A percentile compares a stretch with the other conserved stretches of the same genome.
Conservation (phyloP, 2,888 invertebrate genomes). For the Pachydiplax longipennis region DNA sequence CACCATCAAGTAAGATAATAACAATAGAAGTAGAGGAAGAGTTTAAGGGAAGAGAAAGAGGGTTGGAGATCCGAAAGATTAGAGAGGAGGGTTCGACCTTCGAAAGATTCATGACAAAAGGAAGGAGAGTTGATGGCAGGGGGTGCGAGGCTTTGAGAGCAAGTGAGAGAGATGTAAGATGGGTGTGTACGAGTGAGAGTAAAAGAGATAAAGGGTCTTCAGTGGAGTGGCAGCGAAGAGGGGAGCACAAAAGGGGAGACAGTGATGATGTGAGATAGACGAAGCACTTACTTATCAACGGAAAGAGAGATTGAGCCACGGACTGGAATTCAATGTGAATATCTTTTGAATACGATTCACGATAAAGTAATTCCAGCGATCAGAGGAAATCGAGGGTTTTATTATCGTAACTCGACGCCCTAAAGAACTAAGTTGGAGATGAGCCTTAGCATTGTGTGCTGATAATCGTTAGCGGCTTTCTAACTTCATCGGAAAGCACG, state of each 20-base stretch:
- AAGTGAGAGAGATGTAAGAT: background rate
- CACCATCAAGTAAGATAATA: too few relatives aligned
- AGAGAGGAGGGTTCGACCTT: conserved; percentile 26
- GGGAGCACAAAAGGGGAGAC: background rate
- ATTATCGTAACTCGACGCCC: too few relatives aligned
- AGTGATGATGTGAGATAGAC: background rate
- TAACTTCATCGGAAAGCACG: too few relatives aligned
- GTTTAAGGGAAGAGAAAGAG: background rate
- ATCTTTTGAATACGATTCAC: too few relatives aligned
- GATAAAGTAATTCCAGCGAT: too few relatives aligned
- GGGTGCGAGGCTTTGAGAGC: background rate
- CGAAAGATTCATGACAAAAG: conserved; percentile 14
- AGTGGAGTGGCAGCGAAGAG: conserved; percentile 7
- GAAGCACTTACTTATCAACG: conserved; percentile 16
- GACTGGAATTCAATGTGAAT: too few relatives aligned
- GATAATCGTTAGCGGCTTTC: too few relatives aligned
- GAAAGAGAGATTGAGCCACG: background rate
- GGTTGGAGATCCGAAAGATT: background rate
- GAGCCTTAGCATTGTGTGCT: too few relatives aligned
- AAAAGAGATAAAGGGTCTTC: conserved; percentile 31
- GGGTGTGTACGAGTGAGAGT: background rate
- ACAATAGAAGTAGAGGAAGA: background rate
- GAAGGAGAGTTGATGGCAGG: conserved; percentile 1
- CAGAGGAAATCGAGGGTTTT: too few relatives aligned
- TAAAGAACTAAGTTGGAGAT: too few relatives aligned